Conservation (phyloP, 1,140 invertebrate species). For the Trichoplusia ni region DNA sequence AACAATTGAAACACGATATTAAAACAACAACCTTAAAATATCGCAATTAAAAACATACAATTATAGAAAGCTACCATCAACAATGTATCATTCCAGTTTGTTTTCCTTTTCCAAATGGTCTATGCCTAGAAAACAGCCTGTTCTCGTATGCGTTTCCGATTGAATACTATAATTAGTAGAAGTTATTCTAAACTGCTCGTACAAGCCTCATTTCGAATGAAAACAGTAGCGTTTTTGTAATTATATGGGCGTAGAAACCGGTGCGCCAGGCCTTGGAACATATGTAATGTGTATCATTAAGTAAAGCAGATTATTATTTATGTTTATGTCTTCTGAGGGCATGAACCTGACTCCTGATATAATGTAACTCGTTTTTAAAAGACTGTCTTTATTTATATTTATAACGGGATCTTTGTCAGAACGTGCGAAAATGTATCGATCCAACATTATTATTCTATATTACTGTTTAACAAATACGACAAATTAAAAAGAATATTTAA, state of each 20-base stretch:
- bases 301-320: conserved; percentile 4
- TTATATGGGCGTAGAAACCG: conserved; percentile 7
- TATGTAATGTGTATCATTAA: conserved; percentile 9
- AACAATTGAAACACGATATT: too few relatives aligned
- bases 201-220: not conserved
- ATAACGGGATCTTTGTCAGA: too few relatives aligned
- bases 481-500: too few relatives aligned
- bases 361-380: not conserved
- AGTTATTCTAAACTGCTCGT: not conserved
- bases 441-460: too few relatives aligned
- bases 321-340: not conserved
- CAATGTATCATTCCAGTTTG: not conserved
- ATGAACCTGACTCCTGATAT: not conserved
- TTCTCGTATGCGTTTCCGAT: not conserved
- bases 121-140: not conserved
- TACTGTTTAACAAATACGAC: too few relatives aligned
- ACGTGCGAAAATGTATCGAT: too few relatives aligned
- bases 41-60: too few relatives aligned
- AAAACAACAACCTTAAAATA: too few relatives aligned
- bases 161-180: conserved; percentile 1
- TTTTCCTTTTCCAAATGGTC: not conserved
- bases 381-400: not conserved
- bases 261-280: not conserved
- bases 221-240: conserved; percentile 24
- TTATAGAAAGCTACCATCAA: too few relatives aligned